These are phyloP conservation scores for Drosophila micromelanica DNA, from an alignment of 1,140 invertebrate species.

Conservation along the genomic window DNA sequence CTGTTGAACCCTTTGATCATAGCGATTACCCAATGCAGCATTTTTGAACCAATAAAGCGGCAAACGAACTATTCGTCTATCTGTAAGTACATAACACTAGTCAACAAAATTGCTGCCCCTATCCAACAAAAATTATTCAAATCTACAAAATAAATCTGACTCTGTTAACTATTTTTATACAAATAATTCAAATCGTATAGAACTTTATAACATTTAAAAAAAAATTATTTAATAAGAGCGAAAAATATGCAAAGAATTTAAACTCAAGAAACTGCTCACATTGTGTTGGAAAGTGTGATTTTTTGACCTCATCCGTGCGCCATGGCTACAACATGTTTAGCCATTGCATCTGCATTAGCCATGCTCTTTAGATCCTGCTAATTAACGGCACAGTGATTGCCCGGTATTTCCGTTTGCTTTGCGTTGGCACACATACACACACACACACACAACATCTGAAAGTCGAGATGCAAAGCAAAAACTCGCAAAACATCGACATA, in stretches of 20 bases:
- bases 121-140: constrained; percentile 7
- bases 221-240: too few relatives aligned
- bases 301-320: constrained; percentile 11
- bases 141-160: too few relatives aligned
- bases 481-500: too few relatives aligned
- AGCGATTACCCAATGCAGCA: constrained; percentile 53
- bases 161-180: too few relatives aligned
- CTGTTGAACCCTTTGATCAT: constrained; percentile 52
- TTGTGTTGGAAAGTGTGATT: constrained; percentile 7
- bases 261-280: not conserved
- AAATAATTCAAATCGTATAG: too few relatives aligned
- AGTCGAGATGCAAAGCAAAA: not conserved
- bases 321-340: constrained; percentile 10
- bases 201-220: too few relatives aligned
- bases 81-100: constrained; percentile 10
- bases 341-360: constrained; percentile 35
- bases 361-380: constrained; percentile 61
- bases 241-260: too few relatives aligned
- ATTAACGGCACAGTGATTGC: constrained; percentile 60
- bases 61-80: not conserved
- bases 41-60: constrained; percentile 69
- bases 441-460: constrained; percentile 1
- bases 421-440: not conserved
- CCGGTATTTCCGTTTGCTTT: constrained; percentile 37
- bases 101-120: not conserved